These are phyloP conservation scores for Zaprionus lineosus DNA, from an alignment of 2,888 invertebrate species.

Conservation along the genomic window DNA sequence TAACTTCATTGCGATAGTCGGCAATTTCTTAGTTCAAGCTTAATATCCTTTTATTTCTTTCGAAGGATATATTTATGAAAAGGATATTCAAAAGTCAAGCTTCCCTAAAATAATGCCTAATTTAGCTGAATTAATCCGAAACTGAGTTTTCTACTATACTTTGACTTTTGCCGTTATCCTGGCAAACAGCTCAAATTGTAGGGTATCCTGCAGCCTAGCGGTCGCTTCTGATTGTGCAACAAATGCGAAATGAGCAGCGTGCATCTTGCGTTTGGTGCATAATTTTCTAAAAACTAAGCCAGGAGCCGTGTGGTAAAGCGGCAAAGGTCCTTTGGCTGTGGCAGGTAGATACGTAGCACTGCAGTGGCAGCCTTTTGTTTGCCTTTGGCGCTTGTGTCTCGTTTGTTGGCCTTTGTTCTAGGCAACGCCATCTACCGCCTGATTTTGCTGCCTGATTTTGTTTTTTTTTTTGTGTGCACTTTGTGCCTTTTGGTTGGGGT, in stretches of 20 bases:
- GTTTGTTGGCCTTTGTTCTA: conserved; percentile 54
- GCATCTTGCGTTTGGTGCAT: conserved; percentile 34
- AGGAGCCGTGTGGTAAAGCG: background rate
- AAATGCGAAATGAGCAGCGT: conserved; percentile 42
- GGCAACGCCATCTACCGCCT: conserved; percentile 26
- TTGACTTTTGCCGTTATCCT: too few species aligned
- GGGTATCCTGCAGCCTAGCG: background rate
- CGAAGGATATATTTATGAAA: too few species aligned
- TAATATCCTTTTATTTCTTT: too few species aligned
- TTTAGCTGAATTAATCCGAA: too few species aligned
- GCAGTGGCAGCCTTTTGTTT: conserved; percentile 51
- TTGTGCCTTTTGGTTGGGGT: conserved; percentile 7
- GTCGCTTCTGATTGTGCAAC: conserved; percentile 32
- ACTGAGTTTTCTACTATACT: too few species aligned
- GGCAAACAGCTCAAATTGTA: background rate
- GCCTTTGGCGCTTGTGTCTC: conserved; percentile 51
- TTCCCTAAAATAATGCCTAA: too few species aligned
- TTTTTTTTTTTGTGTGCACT: conserved; percentile 25
- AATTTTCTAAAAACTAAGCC: conserved; percentile 46
- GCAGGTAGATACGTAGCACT: conserved; percentile 12
- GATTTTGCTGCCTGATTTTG: conserved; percentile 32
- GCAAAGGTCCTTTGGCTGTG: background rate
- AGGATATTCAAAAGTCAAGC: too few species aligned
- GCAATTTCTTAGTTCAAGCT: too few species aligned
- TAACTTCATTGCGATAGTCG: too few species aligned